Evolutionary conservation across 2,113 vertebrate species (phyloP), one percentile per base, ranked within the genome.

Genomic region (Sakesphorus luctuosus): DNA sequence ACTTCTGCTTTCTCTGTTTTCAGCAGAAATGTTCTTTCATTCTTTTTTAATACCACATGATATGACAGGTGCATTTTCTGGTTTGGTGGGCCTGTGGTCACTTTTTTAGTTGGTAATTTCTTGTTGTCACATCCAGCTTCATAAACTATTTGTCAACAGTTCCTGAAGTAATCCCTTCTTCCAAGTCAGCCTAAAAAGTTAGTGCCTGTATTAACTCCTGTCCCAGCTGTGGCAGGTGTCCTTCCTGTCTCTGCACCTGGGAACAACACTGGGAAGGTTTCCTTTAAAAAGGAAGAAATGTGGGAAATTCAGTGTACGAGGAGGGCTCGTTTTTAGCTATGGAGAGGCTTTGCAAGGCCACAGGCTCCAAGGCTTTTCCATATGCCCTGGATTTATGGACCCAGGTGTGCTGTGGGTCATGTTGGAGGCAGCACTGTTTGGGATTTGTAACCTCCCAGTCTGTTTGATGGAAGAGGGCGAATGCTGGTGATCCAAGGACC

Each of bases 391-490:
- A 18, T 82, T 72, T 77, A 5, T 38, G 49, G 13, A 23, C 35
- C 13, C 36, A 29, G 33, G 23, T 12, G 6, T 3, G 6, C 53
- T 1, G 1, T 10, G 1, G 47, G 53, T 87, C 0, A 0, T 5
- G 0, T 16, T 36, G 5, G 53, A 56, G 76, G 14, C 56, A 40
- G 77, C 43, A 4, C 33, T 73, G 19, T 4, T 52, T 23, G 53
- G 62, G 35, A 3, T 18, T 77, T 24, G 4, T 13, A 8, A 43
- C 33, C 50, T 63, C n/a, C 36, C 72, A 29, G 29, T 35, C 55
- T 50, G 18, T 55, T 38, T 0, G 0, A 6, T 8, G 10, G 50
- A 17, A 33, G 11, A 62, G 67, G 9, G 26, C 3, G 1, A 46
- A 35, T 3, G 13, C 25, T 26, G 18, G 49, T 0, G 0, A 17